Conservation (phyloP, 2,888 invertebrate species). For the Eristalis intricaria region DNA sequence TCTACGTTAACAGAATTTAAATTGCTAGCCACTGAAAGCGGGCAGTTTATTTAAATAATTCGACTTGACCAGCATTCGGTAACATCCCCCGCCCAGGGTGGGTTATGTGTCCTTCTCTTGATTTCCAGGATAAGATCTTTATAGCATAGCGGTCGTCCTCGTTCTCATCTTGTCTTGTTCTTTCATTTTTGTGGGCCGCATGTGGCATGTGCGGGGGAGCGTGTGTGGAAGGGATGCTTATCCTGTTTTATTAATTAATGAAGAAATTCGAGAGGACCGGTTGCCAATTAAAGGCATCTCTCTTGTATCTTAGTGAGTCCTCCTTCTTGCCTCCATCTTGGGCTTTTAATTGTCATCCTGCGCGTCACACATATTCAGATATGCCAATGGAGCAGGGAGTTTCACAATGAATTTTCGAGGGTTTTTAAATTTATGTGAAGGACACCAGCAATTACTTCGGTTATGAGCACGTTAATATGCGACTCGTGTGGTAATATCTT, state of each 20-base stretch:
- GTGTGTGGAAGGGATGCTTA: conserved; percentile 45
- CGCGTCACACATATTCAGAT: conserved; percentile 65
- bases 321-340: conserved; percentile 12
- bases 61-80: conserved; percentile 52
- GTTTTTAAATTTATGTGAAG: conserved; percentile 68
- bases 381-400: conserved; percentile 36
- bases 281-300: conserved; percentile 68
- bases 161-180: too few species aligned
- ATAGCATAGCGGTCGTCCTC: conserved; percentile 40
- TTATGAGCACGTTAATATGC: conserved; percentile 72
- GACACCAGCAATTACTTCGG: conserved; percentile 69
- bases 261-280: conserved; percentile 65
- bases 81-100: conserved; percentile 8
- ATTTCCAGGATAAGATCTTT: conserved; percentile 64
- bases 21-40: conserved; percentile 27
- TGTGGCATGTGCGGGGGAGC: conserved; percentile 6
- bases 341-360: conserved; percentile 63
- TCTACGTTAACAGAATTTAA: conserved; percentile 50
- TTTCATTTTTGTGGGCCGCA: conserved; percentile 4
- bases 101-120: conserved; percentile 39
- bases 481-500: conserved; percentile 69
- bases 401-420: conserved; percentile 61
- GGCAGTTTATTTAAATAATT: conserved; percentile 55
- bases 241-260: conserved; percentile 72
- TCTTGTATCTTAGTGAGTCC: conserved; percentile 26